These are phyloP conservation scores for Aphelenchoides fujianensis DNA, from an alignment of 1,140 invertebrate genomes.

Conservation along the genomic window DNA sequence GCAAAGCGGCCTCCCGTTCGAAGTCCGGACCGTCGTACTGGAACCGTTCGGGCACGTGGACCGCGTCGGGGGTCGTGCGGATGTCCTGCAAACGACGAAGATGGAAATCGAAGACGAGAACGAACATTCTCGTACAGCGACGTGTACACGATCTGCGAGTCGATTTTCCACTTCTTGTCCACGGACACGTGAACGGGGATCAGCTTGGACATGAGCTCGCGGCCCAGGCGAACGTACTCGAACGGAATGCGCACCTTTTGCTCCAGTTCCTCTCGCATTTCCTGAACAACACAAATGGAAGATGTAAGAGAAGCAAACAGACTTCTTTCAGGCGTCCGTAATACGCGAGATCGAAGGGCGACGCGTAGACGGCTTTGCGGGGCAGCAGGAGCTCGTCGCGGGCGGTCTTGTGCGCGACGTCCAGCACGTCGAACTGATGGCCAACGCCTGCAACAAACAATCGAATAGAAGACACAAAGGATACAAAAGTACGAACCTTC, in stretches of 20 bases:
- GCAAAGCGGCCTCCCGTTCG: conserved; percentile 50
- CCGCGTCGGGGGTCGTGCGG: conserved; percentile 30
- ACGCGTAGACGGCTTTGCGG: conserved; percentile 56
- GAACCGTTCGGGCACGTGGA: conserved; percentile 43
- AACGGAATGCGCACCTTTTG: conserved; percentile 53
- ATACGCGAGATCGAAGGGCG: conserved; percentile 60
- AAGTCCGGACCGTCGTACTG: conserved; percentile 50
- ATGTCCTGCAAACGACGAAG: conserved; percentile 47
- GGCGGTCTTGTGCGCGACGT: conserved; percentile 42
- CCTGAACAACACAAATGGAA: conserved; percentile 35
- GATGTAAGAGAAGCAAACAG: background rate
- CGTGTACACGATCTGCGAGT: conserved; percentile 40
- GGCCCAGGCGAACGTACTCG: conserved; percentile 41
- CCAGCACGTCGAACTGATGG: conserved; percentile 58
- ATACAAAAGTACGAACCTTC: too few species aligned
- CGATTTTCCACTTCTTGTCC: conserved; percentile 54
- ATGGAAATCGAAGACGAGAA: conserved; percentile 16
- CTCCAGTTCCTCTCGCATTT: conserved; percentile 52
- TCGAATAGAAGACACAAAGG: too few species aligned
- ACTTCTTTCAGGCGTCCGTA: conserved; percentile 58
- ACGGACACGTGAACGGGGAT: conserved; percentile 56
- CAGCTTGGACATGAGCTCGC: conserved; percentile 43
- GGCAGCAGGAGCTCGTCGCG: conserved; percentile 49
- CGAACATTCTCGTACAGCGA: conserved; percentile 38
- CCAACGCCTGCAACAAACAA: conserved; percentile 53